A percentile compares a stretch with the other conserved stretches of the same genome.
Conservation (phyloP, 23 tunicate genomes). For the Clavelina lepadiformis region DNA sequence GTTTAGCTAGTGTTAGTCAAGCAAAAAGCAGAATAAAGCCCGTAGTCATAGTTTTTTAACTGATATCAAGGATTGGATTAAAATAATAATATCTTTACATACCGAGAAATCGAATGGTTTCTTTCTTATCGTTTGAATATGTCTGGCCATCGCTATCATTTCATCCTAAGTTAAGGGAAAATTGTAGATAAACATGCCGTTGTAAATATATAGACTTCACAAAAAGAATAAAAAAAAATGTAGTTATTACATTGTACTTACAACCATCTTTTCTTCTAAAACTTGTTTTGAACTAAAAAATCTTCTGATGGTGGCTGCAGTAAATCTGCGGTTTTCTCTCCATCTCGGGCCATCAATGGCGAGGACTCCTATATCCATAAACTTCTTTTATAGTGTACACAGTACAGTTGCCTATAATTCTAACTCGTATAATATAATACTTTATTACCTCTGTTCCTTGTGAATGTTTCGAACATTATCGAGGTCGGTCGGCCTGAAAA, state of each 20-base stretch:
- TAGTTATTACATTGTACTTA: neutral
- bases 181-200: too few relatives aligned
- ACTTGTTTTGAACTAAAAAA: slow-evolving; percentile 27
- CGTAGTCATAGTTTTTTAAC: too few relatives aligned
- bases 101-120: slow-evolving; percentile 36
- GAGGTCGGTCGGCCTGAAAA: slow-evolving; percentile 53
- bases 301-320: slow-evolving; percentile 24
- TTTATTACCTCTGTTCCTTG: slow-evolving; percentile 23
- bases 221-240: too few relatives aligned
- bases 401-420: neutral
- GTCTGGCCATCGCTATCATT: slow-evolving; percentile 23
- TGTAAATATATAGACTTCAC: slow-evolving; percentile 1
- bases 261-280: slow-evolving; percentile 53
- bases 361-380: slow-evolving; percentile 22
- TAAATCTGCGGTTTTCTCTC: slow-evolving; percentile 58
- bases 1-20: too few relatives aligned
- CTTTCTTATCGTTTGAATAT: slow-evolving; percentile 8
- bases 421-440: neutral
- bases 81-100: too few relatives aligned
- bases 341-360: slow-evolving; percentile 57
- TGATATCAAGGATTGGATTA: too few relatives aligned
- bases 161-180: slow-evolving; percentile 28
- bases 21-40: too few relatives aligned
- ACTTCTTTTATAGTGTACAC: too few relatives aligned
- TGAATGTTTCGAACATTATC: slow-evolving; percentile 37